Conservation (phyloP, 2,888 invertebrate species). For the Mesopsocus fuscifrons region DNA sequence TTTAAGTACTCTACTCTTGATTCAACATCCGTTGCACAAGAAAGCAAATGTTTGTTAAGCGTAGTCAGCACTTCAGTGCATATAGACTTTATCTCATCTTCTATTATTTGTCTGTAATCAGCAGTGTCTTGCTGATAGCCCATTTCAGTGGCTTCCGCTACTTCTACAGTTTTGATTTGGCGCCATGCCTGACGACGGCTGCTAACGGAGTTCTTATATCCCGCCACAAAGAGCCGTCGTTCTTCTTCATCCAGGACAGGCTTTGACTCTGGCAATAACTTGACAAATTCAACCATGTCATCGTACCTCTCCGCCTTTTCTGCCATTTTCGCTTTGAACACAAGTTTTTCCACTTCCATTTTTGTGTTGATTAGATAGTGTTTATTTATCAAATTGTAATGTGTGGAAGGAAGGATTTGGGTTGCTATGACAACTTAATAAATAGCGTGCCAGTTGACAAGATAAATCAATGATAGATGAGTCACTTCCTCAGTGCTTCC, state of each 20-base stretch:
- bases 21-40: conserved; percentile 83
- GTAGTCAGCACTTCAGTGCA: conserved; percentile 90
- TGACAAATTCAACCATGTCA: conserved; percentile 98
- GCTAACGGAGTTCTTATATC: conserved; percentile 98
- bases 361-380: too few relatives aligned
- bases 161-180: conserved; percentile 94
- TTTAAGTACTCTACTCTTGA: conserved; percentile 97
- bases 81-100: conserved; percentile 89
- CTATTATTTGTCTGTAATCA: conserved; percentile 43
- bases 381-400: too few relatives aligned
- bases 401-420: too few relatives aligned
- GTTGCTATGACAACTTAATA: too few relatives aligned
- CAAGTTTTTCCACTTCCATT: neutral
- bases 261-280: conserved; percentile 86
- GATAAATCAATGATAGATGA: too few relatives aligned
- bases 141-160: conserved; percentile 92
- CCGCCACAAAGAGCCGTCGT: conserved; percentile 89
- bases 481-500: too few relatives aligned
- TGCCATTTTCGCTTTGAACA: neutral
- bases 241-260: conserved; percentile 93
- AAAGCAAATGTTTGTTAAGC: conserved; percentile 87
- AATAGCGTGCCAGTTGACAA: too few relatives aligned
- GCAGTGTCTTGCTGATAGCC: conserved; percentile 57
- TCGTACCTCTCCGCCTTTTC: neutral
- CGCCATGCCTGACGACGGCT: conserved; percentile 95